Percentiles rank a stretch among this genome's conserved stretches.
These are phyloP conservation scores for Drosophila sucinea DNA, from an alignment of 1,140 invertebrate species.

Conservation along the genomic window DNA sequence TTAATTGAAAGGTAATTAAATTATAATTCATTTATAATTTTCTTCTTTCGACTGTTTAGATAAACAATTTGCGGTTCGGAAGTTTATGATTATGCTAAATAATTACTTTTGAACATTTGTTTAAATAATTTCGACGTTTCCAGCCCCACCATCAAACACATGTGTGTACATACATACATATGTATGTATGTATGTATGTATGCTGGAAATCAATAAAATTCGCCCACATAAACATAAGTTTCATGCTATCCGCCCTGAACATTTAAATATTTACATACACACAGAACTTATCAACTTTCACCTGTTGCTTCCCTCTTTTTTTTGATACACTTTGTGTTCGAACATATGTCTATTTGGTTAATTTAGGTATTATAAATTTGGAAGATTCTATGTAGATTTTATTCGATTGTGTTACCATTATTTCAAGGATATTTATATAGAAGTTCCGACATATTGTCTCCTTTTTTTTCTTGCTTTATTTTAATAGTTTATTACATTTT, in stretches of 20 bases:
- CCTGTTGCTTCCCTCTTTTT: slow-evolving; percentile 1
- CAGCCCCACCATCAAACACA: neutral
- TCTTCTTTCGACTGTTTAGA: slow-evolving; percentile 5
- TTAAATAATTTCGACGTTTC: slow-evolving; percentile 30
- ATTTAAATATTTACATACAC: slow-evolving; percentile 5
- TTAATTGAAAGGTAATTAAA: slow-evolving; percentile 36
- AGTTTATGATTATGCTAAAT: slow-evolving; percentile 19
- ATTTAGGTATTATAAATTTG: no score
- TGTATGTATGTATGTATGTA: neutral
- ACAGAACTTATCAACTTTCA: slow-evolving; percentile 2
- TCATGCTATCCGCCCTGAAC: slow-evolving; percentile 22
- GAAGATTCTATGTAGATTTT: no score
- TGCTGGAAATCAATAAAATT: slow-evolving; percentile 16
- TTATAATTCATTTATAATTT: neutral
- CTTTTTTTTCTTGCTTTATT: neutral
- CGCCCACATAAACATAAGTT: slow-evolving; percentile 23
- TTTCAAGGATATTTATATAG: neutral
- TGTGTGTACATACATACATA: no score
- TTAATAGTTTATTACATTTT: neutral
- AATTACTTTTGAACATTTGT: slow-evolving; percentile 24
- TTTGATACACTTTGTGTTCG: neutral
- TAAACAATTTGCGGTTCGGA: slow-evolving; percentile 18
- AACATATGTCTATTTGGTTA: no score
- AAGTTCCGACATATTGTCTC: neutral
- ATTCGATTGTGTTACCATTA: no score